Percentiles rank a stretch among this genome's conserved stretches.
phyloP scores from a whole-genome alignment of 2,888 invertebrate genomes.

The Troglohyphantes excavatus region DNA sequence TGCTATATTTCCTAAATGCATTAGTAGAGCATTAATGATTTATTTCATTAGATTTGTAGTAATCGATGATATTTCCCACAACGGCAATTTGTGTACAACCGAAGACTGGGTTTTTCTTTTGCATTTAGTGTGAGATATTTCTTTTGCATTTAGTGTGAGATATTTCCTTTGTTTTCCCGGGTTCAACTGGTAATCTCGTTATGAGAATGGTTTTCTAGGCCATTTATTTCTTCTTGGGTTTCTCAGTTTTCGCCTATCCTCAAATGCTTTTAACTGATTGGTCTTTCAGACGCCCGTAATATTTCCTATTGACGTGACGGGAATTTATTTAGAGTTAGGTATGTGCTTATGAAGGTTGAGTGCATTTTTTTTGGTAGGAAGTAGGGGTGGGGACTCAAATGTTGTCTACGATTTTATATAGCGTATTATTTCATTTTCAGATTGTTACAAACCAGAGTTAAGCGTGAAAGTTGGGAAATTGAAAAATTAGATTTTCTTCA shows the following conservation, averaged over 20 bases:
- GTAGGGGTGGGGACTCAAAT: not conserved
- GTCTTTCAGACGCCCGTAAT: constrained; percentile 7
- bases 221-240: constrained; percentile 40
- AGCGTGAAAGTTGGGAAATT: not conserved
- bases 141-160: not conserved
- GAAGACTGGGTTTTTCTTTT: constrained; percentile 12
- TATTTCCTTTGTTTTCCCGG: constrained; percentile 12
- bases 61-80: constrained; percentile 18
- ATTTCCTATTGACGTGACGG: constrained; percentile 3
- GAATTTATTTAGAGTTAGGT: constrained; percentile 40
- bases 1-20: too few species aligned
- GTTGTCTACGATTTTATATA: constrained; percentile 3
- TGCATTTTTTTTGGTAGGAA: not conserved
- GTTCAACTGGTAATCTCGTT: constrained; percentile 35
- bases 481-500: not conserved
- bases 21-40: not conserved
- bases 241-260: constrained; percentile 47
- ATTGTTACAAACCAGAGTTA: not conserved
- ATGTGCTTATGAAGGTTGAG: constrained; percentile 37
- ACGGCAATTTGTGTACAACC: constrained; percentile 4
- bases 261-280: constrained; percentile 67
- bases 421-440: not conserved
- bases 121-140: not conserved
- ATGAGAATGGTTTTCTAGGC: constrained; percentile 54
- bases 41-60: not conserved